Evolutionary conservation across 1,140 invertebrate genomes (phyloP).

Genomic region (Eufriesea mexicana): DNA sequence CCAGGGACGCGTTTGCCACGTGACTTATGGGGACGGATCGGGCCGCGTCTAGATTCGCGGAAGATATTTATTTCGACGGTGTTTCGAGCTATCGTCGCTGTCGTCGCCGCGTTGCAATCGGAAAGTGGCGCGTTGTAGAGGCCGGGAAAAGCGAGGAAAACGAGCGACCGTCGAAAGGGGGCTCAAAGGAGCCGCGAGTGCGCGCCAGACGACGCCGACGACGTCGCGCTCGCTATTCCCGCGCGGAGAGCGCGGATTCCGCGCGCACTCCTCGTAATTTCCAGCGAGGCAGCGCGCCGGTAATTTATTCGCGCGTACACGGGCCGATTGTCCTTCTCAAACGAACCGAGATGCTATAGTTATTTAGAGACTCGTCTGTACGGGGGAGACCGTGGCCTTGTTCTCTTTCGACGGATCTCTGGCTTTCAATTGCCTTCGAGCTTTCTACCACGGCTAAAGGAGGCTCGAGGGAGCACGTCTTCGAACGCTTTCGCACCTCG

Average conservation of each 20-base stretch:
- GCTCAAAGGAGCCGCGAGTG: constrained; percentile 43
- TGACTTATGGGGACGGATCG: background rate
- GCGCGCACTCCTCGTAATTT: background rate
- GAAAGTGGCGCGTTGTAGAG: constrained; percentile 28
- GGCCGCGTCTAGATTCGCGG: background rate
- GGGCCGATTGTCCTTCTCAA: constrained; percentile 29
- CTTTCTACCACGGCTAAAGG: background rate
- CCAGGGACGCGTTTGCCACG: background rate
- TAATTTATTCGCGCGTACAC: constrained; percentile 41
- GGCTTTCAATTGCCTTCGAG: background rate
- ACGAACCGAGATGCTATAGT: constrained; percentile 5
- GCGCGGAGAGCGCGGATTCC: background rate
- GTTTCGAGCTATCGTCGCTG: constrained; percentile 12
- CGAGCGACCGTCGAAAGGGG: background rate
- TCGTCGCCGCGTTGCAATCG: constrained; percentile 36
- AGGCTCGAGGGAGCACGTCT: no score
- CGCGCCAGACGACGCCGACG: constrained; percentile 23
- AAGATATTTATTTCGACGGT: constrained; percentile 49
- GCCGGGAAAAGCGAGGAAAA: constrained; percentile 27
- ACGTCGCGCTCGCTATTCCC: background rate
- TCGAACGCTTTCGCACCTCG: background rate
- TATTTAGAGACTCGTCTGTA: constrained; percentile 22
- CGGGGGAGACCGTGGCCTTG: background rate
- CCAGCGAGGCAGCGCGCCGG: background rate
- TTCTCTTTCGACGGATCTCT: constrained; percentile 3